Conservation (phyloP, 2,888 invertebrate species). For the Trachelus troglodyta region DNA sequence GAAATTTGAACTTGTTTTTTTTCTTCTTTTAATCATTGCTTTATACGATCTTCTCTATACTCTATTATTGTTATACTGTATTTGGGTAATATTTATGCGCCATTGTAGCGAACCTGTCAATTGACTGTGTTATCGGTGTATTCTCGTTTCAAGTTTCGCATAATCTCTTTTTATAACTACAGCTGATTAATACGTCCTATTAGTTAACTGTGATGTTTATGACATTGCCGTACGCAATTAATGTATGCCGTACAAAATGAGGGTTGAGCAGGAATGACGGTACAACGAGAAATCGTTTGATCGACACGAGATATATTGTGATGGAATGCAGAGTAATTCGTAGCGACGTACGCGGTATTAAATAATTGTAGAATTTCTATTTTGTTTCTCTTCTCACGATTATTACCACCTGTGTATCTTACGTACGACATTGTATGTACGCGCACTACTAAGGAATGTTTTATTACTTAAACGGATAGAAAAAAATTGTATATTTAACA, state of each 20-base stretch:
- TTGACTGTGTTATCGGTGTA: constrained; percentile 13
- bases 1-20: constrained; percentile 1
- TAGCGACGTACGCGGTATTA: not conserved
- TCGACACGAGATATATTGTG: not conserved
- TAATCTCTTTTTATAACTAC: not conserved
- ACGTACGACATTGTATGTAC: not conserved
- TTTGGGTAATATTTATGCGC: constrained; percentile 15
- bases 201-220: not conserved
- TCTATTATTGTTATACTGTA: constrained; percentile 9
- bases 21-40: not conserved
- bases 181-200: not conserved
- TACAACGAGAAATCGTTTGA: not conserved
- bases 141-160: constrained; percentile 5
- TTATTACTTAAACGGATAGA: not conserved
- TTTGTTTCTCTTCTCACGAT: not conserved
- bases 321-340: not conserved
- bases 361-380: not conserved
- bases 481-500: not conserved
- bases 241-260: not conserved
- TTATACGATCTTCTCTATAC: not conserved
- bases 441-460: not conserved
- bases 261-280: not conserved
- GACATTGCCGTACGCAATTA: not conserved
- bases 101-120: constrained; percentile 22
- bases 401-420: not conserved